Evolutionary conservation across 2,797 vertebrate genomes (phyloP).

Genomic region (Anabacerthia variegaticeps): DNA sequence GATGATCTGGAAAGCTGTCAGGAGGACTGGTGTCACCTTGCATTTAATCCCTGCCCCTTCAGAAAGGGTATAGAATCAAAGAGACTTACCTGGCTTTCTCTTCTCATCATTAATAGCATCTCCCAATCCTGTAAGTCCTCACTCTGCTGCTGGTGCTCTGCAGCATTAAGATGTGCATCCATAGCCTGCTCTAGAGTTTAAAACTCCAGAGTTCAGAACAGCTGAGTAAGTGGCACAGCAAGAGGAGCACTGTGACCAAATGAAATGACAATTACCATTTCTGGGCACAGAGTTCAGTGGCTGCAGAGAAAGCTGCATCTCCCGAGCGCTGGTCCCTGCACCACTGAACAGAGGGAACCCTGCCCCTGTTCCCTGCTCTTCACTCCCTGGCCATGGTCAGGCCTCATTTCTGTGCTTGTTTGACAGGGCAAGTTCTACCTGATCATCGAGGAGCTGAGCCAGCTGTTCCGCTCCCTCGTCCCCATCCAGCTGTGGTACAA

Average conservation of each 20-base stretch:
- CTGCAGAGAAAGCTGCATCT: neutral
- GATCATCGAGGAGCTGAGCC: slow-evolving; percentile 96
- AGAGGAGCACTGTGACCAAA: neutral
- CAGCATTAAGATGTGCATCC: neutral
- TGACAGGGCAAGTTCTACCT: slow-evolving; percentile 94
- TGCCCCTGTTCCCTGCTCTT: neutral
- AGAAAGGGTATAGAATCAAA: neutral
- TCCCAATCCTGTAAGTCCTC: neutral
- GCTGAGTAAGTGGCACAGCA: neutral
- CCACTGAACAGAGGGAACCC: slow-evolving; percentile 2
- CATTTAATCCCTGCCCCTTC: neutral
- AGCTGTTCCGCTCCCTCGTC: slow-evolving; percentile 93
- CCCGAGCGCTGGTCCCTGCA: neutral
- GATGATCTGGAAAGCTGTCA: neutral
- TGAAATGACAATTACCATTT: neutral
- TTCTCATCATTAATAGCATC: neutral
- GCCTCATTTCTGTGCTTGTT: slow-evolving; percentile 7
- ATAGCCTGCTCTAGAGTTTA: neutral
- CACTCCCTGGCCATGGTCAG: neutral
- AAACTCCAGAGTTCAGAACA: neutral
- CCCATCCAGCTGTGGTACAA: slow-evolving; percentile 99
- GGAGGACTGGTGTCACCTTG: neutral
- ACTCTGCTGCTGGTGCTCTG: neutral
- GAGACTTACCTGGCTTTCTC: neutral
- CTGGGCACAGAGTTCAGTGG: neutral